These are phyloP conservation scores for Ceyx cyanopectus DNA, from an alignment of 2,113 vertebrate genomes.

Conservation along the genomic window DNA sequence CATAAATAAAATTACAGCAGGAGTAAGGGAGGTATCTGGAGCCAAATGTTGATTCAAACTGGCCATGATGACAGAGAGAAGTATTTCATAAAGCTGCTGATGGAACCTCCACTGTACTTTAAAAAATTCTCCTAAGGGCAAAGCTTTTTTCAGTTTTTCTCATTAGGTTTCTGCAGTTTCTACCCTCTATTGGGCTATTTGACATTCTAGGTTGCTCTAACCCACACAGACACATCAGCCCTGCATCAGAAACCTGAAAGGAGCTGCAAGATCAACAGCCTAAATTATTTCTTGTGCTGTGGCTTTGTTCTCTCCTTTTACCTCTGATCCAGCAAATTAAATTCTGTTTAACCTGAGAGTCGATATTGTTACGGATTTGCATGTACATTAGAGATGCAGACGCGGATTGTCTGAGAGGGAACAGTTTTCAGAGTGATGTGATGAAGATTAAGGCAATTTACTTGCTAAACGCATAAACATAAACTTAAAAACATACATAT, in stretches of 20 bases:
- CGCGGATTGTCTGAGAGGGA: not conserved
- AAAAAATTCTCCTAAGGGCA: not conserved
- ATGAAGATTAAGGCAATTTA: conserved; percentile 31
- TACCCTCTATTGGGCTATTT: not conserved
- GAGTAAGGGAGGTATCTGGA: not conserved
- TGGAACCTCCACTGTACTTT: conserved; percentile 15
- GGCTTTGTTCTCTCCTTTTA: conserved; percentile 46
- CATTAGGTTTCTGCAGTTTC: not conserved
- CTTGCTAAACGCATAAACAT: conserved; percentile 10
- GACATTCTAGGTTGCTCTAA: not conserved
- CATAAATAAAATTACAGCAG: not conserved
- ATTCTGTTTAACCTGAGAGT: conserved; percentile 3
- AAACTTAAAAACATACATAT: not conserved
- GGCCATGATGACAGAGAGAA: not conserved
- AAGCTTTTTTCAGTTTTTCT: conserved; percentile 15
- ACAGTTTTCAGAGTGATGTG: not conserved
- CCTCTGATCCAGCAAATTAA: conserved; percentile 19
- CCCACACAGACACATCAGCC: not conserved
- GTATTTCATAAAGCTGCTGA: not conserved
- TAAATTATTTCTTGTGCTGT: not conserved
- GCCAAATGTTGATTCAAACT: conserved; percentile 7
- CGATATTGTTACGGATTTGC: not conserved
- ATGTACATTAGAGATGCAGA: not conserved
- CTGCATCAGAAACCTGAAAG: not conserved
- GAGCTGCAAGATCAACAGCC: not conserved